Evolutionary conservation across 2,888 invertebrate species (phyloP), one percentile per base, ranked within the genome.

Genomic region (Philereme vetulata): DNA sequence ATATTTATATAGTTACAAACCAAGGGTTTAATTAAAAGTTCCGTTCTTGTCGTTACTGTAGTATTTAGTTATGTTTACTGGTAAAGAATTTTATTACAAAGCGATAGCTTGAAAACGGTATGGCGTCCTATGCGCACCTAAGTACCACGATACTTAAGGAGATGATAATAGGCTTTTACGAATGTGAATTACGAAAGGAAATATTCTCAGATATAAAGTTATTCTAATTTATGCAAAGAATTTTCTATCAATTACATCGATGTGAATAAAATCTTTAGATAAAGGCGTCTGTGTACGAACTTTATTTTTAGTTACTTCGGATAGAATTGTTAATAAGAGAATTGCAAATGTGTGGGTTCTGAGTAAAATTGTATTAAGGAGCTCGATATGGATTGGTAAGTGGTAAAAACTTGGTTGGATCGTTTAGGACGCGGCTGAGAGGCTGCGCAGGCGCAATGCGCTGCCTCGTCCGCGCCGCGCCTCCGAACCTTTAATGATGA

Each of bases 401-500:
- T 84, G 87, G 85, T 87, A 90, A 90, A 90, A 90, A 88, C 81
- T 85, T 78, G 80, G 81, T 75, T 80, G 86, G 79, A 85, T 86
- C 86, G 85, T 86, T 89, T 89, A 86, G 85, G 84, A 81, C 53
- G 61, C 76, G 77, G 81, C 75, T 78, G 82, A 82, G 85, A 84
- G 81, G 85, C 87, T 82, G 82, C 76, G 21, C 21, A 21, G 21
- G 21, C 21, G 21, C 21, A 21, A 21, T 21, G 21, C 21, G 81
- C 72, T 73, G 81, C 77, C 80, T 74, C 80, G 42, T 68, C 85
- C 81, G 58, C 85, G 85, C 82, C 87, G 85, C 85, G 84, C 88
- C 89, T 87, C 85, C 80, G 78, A 85, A 76, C 85, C 88, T 88
- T 88, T 90, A 90, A 90, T 90, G 90, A 90, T 88, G 79, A 88